Percentiles rank a stretch among this genome's conserved stretches.
Evolutionary conservation across 2,797 vertebrate genomes (phyloP).

Genomic region (Huso huso): DNA sequence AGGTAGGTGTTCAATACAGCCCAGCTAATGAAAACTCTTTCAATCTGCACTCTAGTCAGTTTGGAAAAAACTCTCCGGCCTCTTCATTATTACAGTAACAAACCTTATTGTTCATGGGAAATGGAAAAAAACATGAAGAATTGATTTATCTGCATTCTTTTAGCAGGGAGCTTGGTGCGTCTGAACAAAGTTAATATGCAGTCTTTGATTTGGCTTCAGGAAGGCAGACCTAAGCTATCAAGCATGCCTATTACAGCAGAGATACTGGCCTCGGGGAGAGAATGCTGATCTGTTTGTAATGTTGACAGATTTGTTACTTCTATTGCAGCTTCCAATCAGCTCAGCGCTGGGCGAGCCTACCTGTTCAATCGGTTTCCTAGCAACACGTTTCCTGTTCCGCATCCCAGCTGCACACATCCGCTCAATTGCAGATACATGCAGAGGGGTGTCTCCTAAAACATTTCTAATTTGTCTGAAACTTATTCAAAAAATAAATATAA

Average conservation of each 20-base stretch:
- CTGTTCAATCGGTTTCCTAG: no score
- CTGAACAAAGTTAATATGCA: slow-evolving; percentile 9
- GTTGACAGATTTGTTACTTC: slow-evolving; percentile 1
- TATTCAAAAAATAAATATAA: no score
- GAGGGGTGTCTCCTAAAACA: background rate
- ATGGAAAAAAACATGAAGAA: slow-evolving; percentile 9
- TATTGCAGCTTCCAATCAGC: background rate
- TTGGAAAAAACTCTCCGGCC: background rate
- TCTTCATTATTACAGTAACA: slow-evolving; percentile 3
- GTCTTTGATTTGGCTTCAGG: slow-evolving; percentile 8
- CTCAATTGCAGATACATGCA: no score
- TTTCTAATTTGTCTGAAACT: background rate
- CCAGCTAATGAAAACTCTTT: background rate
- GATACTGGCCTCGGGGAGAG: background rate
- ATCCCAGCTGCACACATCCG: no score
- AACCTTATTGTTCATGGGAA: slow-evolving; percentile 5
- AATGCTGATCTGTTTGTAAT: slow-evolving; percentile 5
- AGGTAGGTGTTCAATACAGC: background rate
- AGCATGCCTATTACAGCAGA: background rate
- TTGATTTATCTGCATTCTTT: slow-evolving; percentile 16
- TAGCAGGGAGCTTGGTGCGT: background rate
- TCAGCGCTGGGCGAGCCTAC: no score
- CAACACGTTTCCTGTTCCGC: no score
- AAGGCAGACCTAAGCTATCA: slow-evolving; percentile 10
- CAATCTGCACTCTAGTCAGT: background rate